Evolutionary conservation across 2,797 vertebrate species (phyloP).

Genomic region (Pangasius djambal): DNA sequence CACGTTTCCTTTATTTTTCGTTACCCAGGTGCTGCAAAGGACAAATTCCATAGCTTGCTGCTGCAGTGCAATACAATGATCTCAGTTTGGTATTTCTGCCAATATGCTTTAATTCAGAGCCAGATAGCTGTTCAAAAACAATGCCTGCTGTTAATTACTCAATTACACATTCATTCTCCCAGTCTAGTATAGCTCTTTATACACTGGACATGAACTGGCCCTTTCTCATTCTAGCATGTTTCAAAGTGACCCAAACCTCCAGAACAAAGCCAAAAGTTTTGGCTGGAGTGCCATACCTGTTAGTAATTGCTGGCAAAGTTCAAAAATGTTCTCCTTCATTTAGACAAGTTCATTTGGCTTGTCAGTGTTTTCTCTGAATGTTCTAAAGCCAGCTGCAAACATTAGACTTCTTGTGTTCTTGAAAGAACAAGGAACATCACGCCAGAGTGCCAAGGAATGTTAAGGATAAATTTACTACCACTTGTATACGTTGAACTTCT

Average conservation of each 20-base stretch:
- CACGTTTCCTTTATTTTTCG: conserved; percentile 43
- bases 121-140: conserved; percentile 57
- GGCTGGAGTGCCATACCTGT: conserved; percentile 52
- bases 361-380: conserved; percentile 44
- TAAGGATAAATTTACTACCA: conserved; percentile 50
- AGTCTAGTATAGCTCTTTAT: conserved; percentile 21
- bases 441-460: conserved; percentile 48
- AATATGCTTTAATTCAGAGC: conserved; percentile 47
- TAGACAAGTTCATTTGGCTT: conserved; percentile 60
- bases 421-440: conserved; percentile 41
- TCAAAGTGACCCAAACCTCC: conserved; percentile 32
- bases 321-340: conserved; percentile 48
- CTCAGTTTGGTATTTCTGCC: conserved; percentile 55
- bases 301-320: conserved; percentile 57
- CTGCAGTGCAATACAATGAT: conserved; percentile 49
- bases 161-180: conserved; percentile 47
- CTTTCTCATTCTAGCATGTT: conserved; percentile 23
- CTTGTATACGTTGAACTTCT: conserved; percentile 20
- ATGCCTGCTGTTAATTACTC: conserved; percentile 61
- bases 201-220: conserved; percentile 11
- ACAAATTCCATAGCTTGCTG: conserved; percentile 45
- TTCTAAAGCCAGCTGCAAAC: conserved; percentile 55
- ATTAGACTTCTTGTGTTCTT: conserved; percentile 49
- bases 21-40: conserved; percentile 34
- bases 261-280: conserved; percentile 48